Percentiles rank a stretch among this genome's conserved stretches.
phyloP scores from a whole-genome alignment of 2,888 invertebrate genomes.

The Diogma glabrata region DNA sequence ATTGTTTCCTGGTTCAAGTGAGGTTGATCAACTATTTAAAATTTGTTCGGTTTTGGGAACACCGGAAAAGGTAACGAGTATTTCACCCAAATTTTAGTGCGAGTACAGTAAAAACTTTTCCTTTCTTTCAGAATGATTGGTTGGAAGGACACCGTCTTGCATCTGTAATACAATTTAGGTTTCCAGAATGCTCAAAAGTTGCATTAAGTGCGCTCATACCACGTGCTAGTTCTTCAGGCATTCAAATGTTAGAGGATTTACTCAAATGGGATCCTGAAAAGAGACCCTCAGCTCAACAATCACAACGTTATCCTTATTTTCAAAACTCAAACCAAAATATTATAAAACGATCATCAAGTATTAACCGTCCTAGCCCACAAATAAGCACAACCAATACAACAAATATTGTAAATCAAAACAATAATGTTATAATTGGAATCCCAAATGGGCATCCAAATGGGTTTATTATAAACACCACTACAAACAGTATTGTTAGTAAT shows the following conservation, averaged over 20 bases:
- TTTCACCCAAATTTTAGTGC: background rate
- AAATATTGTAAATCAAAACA: slow-evolving; percentile 21
- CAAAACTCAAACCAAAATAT: slow-evolving; percentile 7
- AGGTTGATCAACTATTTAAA: slow-evolving; percentile 93
- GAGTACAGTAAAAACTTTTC: slow-evolving; percentile 1
- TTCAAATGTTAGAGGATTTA: slow-evolving; percentile 74
- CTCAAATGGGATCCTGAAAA: slow-evolving; percentile 86
- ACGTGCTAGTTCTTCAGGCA: slow-evolving; percentile 69
- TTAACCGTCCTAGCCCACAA: too few species aligned
- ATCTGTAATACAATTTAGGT: slow-evolving; percentile 87
- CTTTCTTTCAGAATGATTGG: slow-evolving; percentile 63
- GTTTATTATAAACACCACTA: too few species aligned
- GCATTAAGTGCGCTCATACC: slow-evolving; percentile 70
- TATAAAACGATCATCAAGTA: slow-evolving; percentile 9
- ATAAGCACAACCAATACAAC: slow-evolving; percentile 1
- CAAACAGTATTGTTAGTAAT: too few species aligned
- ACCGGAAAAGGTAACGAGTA: slow-evolving; percentile 62
- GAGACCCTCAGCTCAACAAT: slow-evolving; percentile 82
- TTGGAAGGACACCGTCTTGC: slow-evolving; percentile 90
- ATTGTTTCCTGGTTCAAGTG: slow-evolving; percentile 90
- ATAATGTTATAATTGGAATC: too few species aligned
- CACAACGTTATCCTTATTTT: slow-evolving; percentile 54
- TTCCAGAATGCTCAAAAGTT: slow-evolving; percentile 78
- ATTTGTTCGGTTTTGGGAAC: slow-evolving; percentile 89
- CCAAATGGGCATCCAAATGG: too few species aligned